Conservation (phyloP, 35 echinoderm and acorn worm species). For the Amphiura filiformis region DNA sequence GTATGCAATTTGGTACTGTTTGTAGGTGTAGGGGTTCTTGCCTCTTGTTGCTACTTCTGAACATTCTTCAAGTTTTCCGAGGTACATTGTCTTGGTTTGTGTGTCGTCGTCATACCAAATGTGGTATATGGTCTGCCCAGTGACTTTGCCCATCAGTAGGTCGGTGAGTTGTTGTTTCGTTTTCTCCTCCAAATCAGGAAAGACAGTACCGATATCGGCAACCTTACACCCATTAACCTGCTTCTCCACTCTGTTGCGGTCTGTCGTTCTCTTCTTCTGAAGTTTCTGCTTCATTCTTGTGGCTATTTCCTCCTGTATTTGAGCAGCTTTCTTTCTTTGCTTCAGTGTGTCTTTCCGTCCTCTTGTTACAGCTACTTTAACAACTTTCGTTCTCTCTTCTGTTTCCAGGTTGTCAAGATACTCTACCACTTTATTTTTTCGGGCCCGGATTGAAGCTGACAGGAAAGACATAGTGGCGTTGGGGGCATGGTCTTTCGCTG, state of each 20-base stretch:
- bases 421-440: conserved; percentile 20
- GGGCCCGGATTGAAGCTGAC: not conserved
- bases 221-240: not conserved
- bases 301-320: not conserved
- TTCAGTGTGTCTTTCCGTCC: not conserved
- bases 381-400: not conserved
- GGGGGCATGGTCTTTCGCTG: conserved; percentile 36
- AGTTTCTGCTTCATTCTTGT: not conserved
- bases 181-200: no score
- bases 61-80: no score
- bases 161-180: no score
- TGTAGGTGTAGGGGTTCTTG: no score
- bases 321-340: not conserved
- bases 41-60: no score
- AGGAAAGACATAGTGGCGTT: conserved; percentile 32
- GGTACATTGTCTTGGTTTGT: no score
- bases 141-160: no score
- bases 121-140: no score
- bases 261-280: not conserved
- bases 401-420: conserved; percentile 22
- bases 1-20: no score
- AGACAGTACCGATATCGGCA: no score
- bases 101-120: no score
- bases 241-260: not conserved
- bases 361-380: not conserved